Percentiles rank a stretch among this genome's conserved stretches.
Conservation (phyloP, 1,140 invertebrate genomes). For the Mya arenaria region DNA sequence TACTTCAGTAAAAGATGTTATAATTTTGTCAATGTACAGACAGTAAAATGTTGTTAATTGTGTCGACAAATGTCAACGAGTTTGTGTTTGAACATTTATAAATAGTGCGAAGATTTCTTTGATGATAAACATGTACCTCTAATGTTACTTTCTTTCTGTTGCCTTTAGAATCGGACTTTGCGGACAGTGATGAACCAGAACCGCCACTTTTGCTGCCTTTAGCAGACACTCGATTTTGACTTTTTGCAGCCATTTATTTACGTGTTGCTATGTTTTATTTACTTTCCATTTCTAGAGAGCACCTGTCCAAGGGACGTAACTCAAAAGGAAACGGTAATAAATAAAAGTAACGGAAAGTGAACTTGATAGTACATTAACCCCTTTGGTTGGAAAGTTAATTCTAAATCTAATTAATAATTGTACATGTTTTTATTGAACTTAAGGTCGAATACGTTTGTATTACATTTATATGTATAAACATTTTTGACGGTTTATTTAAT, state of each 20-base stretch:
- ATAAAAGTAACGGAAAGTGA: too few relatives aligned
- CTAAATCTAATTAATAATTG: too few relatives aligned
- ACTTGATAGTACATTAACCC: too few relatives aligned
- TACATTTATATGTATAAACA: too few relatives aligned
- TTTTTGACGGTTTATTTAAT: too few relatives aligned
- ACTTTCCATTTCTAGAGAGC: slow-evolving; percentile 38
- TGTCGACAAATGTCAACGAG: background rate
- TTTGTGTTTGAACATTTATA: too few relatives aligned
- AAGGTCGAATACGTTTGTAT: too few relatives aligned
- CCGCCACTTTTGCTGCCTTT: slow-evolving; percentile 40
- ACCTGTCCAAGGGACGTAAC: slow-evolving; percentile 38
- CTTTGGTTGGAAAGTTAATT: too few relatives aligned
- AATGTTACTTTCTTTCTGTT: slow-evolving; percentile 49
- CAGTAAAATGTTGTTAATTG: background rate
- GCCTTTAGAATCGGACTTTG: slow-evolving; percentile 33
- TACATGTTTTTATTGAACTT: too few relatives aligned
- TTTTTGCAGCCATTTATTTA: slow-evolving; percentile 56
- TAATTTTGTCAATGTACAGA: background rate
- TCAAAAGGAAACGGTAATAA: too few relatives aligned
- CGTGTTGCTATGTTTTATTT: slow-evolving; percentile 51
- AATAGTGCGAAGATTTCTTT: background rate
- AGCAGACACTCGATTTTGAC: slow-evolving; percentile 26
- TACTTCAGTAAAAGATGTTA: background rate
- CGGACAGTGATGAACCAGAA: slow-evolving; percentile 20
- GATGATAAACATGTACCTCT: slow-evolving; percentile 33